Base-by-base conservation (phyloP, 2,888 invertebrate genomes). In the Tinea pellionella region DNA sequence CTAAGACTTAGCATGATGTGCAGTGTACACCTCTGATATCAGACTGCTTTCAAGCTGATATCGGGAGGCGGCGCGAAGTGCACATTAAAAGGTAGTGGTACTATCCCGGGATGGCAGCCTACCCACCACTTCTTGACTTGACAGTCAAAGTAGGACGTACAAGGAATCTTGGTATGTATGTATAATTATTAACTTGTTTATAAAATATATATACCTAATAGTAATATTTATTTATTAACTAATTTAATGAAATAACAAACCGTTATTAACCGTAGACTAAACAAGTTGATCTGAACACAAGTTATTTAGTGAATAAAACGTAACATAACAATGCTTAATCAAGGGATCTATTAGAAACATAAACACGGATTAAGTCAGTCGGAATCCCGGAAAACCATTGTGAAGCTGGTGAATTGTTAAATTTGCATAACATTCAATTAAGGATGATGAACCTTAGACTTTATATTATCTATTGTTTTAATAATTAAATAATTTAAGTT, bases 341-440 rank as follows among this genome's bases (percentile, higher is more conserved):
- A 77, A 82, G 81, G 83, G 82, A 80, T 78, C 80, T 24, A 24
- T 24, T 24, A 24, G 24, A 74, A 82, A 77, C 81, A 85, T 87
- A 86, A 87, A 87, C 87, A 87, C 76, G 76, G 87, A 86, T 87
- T 86, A 87, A 83, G 82, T 84, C 87, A 85, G 85, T 86, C 78
- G 83, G 83, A 87, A 86, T 87, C 85, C 55, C 79, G 74, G 76
- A 75, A 42, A 77, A 79, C 79, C 75, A 87, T 84, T 86, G 85
- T 85, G 78, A 82, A 86, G 83, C 84, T 85, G 82, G 83, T 78
- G 79, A 79, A 80, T 80, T 77, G 81, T 76, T 82, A 84, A 83
- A 87, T 87, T 87, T 87, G 86, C 86, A 87, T 87, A 87, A 85
- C 86, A 82, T 87, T 84, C 86, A 87, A 86, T 87, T 85, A 84